Evolutionary conservation across 2,113 vertebrate genomes (phyloP).

Genomic region (Syngnathus scovelli): DNA sequence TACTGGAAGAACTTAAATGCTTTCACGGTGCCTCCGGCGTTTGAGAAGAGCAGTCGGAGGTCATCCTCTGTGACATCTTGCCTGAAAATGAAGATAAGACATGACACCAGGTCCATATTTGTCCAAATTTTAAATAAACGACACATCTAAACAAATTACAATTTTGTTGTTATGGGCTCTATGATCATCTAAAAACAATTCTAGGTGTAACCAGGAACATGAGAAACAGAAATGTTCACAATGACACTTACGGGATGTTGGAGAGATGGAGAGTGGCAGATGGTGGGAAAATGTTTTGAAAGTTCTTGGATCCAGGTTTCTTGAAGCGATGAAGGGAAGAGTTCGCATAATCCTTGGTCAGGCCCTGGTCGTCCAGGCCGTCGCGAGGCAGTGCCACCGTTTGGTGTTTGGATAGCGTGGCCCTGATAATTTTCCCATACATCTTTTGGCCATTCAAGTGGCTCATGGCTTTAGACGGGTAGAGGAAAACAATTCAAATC

Average conservation of each 20-base stretch:
- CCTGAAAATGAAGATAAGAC: conserved; percentile 52
- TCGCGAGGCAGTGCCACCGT: conserved; percentile 89
- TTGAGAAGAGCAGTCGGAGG: conserved; percentile 83
- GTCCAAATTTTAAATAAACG: not conserved
- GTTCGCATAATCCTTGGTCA: conserved; percentile 89
- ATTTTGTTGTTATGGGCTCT: not conserved
- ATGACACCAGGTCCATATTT: not conserved
- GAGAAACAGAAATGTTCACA: not conserved
- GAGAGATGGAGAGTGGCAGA: conserved; percentile 94
- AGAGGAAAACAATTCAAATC: not conserved
- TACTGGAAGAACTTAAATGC: conserved; percentile 99
- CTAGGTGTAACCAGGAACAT: not conserved
- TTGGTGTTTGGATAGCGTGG: conserved; percentile 89
- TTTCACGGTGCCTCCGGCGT: conserved; percentile 85
- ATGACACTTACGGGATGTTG: conserved; percentile 85
- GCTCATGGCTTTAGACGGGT: conserved; percentile 80
- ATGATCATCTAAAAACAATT: not conserved
- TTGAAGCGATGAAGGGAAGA: conserved; percentile 96
- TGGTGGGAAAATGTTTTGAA: conserved; percentile 94
- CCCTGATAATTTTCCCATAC: conserved; percentile 84
- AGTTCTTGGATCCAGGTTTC: conserved; percentile 96
- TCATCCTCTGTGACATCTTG: conserved; percentile 84
- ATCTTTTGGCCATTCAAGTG: conserved; percentile 92
- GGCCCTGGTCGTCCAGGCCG: conserved; percentile 88
- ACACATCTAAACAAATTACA: not conserved